phyloP scores from a whole-genome alignment of 2,113 vertebrate genomes.

The Misgurnus mizolepis region DNA sequence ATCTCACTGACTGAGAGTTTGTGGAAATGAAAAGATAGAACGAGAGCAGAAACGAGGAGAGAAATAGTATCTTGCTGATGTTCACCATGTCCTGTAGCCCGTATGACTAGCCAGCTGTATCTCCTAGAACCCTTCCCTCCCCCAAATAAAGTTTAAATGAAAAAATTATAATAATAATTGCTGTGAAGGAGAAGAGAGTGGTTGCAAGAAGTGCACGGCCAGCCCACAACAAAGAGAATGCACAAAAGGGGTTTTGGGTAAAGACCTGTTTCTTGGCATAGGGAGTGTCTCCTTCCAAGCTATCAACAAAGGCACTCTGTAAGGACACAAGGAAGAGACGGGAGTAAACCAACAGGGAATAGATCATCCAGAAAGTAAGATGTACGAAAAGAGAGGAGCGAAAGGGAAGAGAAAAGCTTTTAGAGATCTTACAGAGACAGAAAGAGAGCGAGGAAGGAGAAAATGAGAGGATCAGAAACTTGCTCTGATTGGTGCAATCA shows the following conservation, averaged over 20 bases:
- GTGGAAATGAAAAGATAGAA: conserved; percentile 28
- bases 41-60: conserved; percentile 1
- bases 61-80: conserved; percentile 39
- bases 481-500: conserved; percentile 23
- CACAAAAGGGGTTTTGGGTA: conserved; percentile 71
- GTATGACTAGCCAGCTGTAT: conserved; percentile 42
- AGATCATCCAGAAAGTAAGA: conserved; percentile 51
- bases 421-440: conserved; percentile 26
- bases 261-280: conserved; percentile 84
- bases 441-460: conserved; percentile 9
- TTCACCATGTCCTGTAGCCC: conserved; percentile 40
- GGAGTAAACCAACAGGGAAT: conserved; percentile 58
- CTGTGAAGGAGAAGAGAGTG: conserved; percentile 45
- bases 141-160: conserved; percentile 28
- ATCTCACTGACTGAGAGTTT: conserved; percentile 11
- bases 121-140: conserved; percentile 34
- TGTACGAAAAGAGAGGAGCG: conserved; percentile 31
- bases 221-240: conserved; percentile 74
- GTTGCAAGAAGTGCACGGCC: conserved; percentile 62
- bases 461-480: conserved; percentile 2
- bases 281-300: conserved; percentile 85
- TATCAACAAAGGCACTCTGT: conserved; percentile 87
- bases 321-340: conserved; percentile 78
- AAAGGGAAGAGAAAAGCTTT: background rate
- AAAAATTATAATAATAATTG: conserved; percentile 39